Conservation (phyloP, 1,140 invertebrate species). For the Lucilia sericata region DNA sequence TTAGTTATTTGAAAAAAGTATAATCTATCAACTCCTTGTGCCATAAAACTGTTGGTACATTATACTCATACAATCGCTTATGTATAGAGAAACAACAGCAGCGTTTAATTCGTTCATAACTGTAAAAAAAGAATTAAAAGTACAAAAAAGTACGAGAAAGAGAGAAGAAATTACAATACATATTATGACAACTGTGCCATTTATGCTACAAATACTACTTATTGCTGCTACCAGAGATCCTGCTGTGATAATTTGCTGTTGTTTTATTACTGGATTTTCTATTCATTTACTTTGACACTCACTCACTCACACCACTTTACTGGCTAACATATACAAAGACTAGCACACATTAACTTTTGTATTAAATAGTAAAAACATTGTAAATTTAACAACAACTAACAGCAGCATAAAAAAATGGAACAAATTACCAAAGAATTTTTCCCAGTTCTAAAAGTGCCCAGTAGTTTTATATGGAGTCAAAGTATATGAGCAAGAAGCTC, state of each 20-base stretch:
- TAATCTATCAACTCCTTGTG: too few relatives aligned
- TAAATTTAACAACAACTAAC: neutral
- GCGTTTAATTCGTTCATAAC: neutral
- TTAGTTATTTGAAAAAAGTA: too few relatives aligned
- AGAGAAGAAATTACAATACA: neutral
- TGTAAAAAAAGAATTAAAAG: neutral
- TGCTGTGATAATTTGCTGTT: slow-evolving; percentile 42
- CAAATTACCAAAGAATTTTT: slow-evolving; percentile 9
- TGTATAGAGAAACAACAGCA: neutral
- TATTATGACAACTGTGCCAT: slow-evolving; percentile 36
- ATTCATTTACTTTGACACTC: slow-evolving; percentile 27
- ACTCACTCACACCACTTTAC: neutral
- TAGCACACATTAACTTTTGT: neutral
- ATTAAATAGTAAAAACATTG: too few relatives aligned
- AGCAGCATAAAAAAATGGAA: neutral
- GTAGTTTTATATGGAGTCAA: too few relatives aligned
- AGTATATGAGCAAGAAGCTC: too few relatives aligned
- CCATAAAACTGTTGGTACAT: too few relatives aligned
- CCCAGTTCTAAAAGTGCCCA: neutral
- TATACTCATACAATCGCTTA: too few relatives aligned
- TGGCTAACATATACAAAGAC: neutral
- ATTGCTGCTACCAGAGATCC: slow-evolving; percentile 30
- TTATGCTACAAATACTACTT: slow-evolving; percentile 23
- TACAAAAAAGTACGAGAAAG: neutral
- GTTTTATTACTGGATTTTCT: slow-evolving; percentile 38